Base-by-base conservation (phyloP, 2,113 vertebrate species). In the Entelurus aequoreus region DNA sequence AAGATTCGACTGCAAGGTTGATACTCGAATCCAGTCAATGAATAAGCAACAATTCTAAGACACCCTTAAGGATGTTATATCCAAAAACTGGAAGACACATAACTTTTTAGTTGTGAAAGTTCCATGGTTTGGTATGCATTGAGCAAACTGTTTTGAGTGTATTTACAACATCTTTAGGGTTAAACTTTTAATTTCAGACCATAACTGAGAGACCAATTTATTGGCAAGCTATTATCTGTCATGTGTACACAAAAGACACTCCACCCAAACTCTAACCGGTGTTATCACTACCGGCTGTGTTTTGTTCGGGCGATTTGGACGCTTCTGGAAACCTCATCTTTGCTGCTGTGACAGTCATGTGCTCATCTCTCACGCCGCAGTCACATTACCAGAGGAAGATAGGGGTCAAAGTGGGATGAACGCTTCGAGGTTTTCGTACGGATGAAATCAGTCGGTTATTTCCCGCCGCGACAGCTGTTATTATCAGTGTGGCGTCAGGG, bases 381-480 rank as follows among this genome's bases (percentile, higher is more conserved):
- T 51, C 63, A 40, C 62, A 83, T 82, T 76, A 80, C 49, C 71
- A 19, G 10, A 37, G 50, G 46, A 46, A 66, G 62, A 70, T 36
- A 38, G 50, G 48, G 14, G 62, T 36, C 59, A 73, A 48, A 74
- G 65, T 49, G 57, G 0, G 6, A 57, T 28, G 35, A 35, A 16
- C 60, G 21, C 56, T 53, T 12, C 35, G 35, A 37, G 37, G 13
- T 1, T 5, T 19, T 11, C 50, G 42, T 75, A 48, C 57, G 65
- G 63, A 68, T 69, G 19, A 65, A 62, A 70, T 35, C 53, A 16
- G 46, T 38, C 36, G 68, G 69, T 65, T 55, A 42, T 68, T 63
- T 75, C 38, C 67, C 61, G 0, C 21, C 52, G 44, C 54, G 37
- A 66, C 15, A 13, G 36, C 16, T 55, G 60, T 67, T 61, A 58